Conservation (phyloP, 2,888 invertebrate genomes). For the Caenorhabditis drosophilae region DNA sequence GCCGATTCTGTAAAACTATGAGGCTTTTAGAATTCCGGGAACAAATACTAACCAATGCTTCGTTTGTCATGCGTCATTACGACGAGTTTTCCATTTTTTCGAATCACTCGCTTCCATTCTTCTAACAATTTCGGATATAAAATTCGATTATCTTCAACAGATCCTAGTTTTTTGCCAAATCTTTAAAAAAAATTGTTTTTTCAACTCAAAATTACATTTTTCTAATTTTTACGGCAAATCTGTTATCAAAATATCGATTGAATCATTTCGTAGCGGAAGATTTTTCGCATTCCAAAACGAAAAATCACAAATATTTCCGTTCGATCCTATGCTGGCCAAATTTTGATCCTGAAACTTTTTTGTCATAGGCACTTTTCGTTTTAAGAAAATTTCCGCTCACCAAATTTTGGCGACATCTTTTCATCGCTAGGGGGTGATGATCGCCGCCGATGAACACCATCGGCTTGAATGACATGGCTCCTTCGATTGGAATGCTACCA, state of each 20-base stretch:
- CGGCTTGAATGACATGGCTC: conserved; percentile 71
- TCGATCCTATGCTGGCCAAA: too few species aligned
- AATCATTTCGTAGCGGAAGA: conserved; percentile 72
- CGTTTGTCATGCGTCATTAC: conserved; percentile 42
- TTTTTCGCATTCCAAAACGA: conserved; percentile 72
- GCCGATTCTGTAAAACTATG: conserved; percentile 8
- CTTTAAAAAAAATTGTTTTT: conserved; percentile 15
- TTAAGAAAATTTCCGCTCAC: background rate
- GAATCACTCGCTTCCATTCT: conserved; percentile 59
- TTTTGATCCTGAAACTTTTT: too few species aligned
- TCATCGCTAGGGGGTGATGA: conserved; percentile 71
- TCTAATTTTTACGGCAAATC: conserved; percentile 71
- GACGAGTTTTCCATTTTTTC: conserved; percentile 30
- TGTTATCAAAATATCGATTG: conserved; percentile 74
- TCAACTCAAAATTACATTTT: background rate
- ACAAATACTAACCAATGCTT: conserved; percentile 27
- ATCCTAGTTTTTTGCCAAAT: conserved; percentile 70
- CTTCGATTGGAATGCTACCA: conserved; percentile 76
- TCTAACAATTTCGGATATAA: conserved; percentile 73
- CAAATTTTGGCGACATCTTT: conserved; percentile 57
- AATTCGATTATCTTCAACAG: conserved; percentile 72
- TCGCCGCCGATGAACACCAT: conserved; percentile 73
- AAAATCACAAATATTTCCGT: conserved; percentile 10
- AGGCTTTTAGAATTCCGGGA: background rate
- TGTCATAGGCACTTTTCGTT: too few species aligned